A percentile compares a stretch with the other conserved stretches of the same genome.
phyloP scores from a whole-genome alignment of 2,113 vertebrate species.

The Panthera uncia region DNA sequence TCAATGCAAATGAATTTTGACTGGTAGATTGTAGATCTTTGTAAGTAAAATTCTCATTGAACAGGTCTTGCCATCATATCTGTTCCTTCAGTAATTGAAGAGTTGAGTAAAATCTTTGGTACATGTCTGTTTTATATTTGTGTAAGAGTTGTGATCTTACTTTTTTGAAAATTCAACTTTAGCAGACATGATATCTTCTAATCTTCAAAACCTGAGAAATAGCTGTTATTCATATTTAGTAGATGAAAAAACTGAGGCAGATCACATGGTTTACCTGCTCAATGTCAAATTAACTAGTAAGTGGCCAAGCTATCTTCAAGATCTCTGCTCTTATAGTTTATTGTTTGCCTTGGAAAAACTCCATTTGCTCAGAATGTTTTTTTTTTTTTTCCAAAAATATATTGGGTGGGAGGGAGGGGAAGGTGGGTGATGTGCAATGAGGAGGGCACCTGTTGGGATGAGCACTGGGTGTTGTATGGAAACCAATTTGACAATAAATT shows the following conservation, averaged over 20 bases:
- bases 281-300: not conserved
- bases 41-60: not conserved
- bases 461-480: too few relatives aligned
- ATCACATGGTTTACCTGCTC: not conserved
- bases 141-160: not conserved
- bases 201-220: not conserved
- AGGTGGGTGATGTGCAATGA: too few relatives aligned
- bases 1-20: not conserved
- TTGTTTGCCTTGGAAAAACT: not conserved
- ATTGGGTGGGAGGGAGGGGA: not conserved
- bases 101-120: conserved; percentile 31
- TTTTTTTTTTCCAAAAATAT: not conserved
- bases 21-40: not conserved
- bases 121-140: not conserved
- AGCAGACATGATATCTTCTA: not conserved
- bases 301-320: not conserved
- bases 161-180: conserved; percentile 11
- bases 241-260: not conserved
- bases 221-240: not conserved
- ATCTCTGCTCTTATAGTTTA: not conserved
- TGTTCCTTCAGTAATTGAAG: not conserved
- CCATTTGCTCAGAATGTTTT: not conserved
- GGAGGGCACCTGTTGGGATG: too few relatives aligned
- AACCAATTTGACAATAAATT: too few relatives aligned
- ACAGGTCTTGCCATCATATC: not conserved